Base-by-base conservation (phyloP, 2,797 vertebrate species). In the Paguma larvata region DNA sequence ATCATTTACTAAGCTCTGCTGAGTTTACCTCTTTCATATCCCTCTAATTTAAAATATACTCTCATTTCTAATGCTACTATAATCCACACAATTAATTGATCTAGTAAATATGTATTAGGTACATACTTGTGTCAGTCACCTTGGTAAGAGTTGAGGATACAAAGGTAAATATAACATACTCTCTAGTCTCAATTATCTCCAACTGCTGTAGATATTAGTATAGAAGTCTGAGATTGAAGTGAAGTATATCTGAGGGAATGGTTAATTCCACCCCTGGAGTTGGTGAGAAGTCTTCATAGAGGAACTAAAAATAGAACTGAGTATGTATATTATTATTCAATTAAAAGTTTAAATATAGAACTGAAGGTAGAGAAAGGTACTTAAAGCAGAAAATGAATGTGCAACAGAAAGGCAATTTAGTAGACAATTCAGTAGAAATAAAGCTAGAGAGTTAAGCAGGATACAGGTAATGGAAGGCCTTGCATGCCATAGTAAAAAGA, bases 271-370 rank as follows among this genome's bases (percentile, higher is more conserved):
- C 46, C 18, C 9, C 38, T 2, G 3, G 44, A 51, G 51, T 34
- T 72, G 53, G 30, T 94, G 23, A 88, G 15, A 84, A 82, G 30
- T 85, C 63, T 87, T 62, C 65, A 90, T 27, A 91, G 41, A 88
- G 2, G 19, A 56, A 27, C 56, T 79, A 87, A 77, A 72, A 73
- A 93, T 34, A n/a, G 0, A 93, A 90, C 5, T 16, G 16, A 77
- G 0, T 84, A 46, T 51, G 18, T 18, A 32, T 59, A 83, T 48
- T 70, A 82, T 70, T 70, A 85, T 83, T 92, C 19, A 65, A 16
- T 67, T 30, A 53, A 84, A 85, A 84, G 18, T 27, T 72, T 86
- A 93, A 25, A 62, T 84, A 63, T 46, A n/a, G 41, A 93, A 46
- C 48, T 73, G 63, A 73, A 80, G 19, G 9, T 79, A 51, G 23